Evolutionary conservation across 2,888 invertebrate species (phyloP).

Genomic region (Cantharis rufa): DNA sequence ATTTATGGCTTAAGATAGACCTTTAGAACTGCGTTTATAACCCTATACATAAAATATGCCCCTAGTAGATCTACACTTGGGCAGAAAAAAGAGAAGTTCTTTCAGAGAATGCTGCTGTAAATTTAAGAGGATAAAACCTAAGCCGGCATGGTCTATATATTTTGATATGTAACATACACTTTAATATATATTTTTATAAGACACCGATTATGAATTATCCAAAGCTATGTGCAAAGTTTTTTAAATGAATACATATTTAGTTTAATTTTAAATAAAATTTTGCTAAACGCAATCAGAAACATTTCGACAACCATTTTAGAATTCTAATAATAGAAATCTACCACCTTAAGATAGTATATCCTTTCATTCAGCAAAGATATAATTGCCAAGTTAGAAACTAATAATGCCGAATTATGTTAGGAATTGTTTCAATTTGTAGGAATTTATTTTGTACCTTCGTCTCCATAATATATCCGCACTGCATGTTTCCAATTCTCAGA

Average conservation of each 20-base stretch:
- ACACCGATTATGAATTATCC: constrained; percentile 10
- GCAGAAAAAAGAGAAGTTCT: constrained; percentile 23
- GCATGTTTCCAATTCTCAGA: background rate
- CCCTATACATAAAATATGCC: constrained; percentile 27
- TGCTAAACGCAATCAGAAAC: background rate
- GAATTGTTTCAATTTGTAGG: background rate
- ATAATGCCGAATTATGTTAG: background rate
- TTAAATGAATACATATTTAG: background rate
- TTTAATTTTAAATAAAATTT: too few relatives aligned
- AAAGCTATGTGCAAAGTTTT: background rate
- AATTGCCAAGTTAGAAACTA: background rate
- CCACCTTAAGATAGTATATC: background rate
- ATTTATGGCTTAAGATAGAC: constrained; percentile 25
- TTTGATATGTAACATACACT: constrained; percentile 21
- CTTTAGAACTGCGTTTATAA: constrained; percentile 20
- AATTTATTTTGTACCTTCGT: background rate
- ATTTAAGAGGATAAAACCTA: constrained; percentile 27
- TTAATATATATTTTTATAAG: constrained; percentile 15
- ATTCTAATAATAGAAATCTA: background rate
- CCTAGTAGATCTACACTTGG: constrained; percentile 23
- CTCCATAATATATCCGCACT: background rate
- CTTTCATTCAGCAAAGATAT: background rate
- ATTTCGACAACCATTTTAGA: background rate
- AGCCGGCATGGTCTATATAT: constrained; percentile 23
- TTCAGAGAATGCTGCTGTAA: constrained; percentile 25